Base-by-base conservation (phyloP, 2,113 vertebrate genomes). In the Antechinus flavipes region DNA sequence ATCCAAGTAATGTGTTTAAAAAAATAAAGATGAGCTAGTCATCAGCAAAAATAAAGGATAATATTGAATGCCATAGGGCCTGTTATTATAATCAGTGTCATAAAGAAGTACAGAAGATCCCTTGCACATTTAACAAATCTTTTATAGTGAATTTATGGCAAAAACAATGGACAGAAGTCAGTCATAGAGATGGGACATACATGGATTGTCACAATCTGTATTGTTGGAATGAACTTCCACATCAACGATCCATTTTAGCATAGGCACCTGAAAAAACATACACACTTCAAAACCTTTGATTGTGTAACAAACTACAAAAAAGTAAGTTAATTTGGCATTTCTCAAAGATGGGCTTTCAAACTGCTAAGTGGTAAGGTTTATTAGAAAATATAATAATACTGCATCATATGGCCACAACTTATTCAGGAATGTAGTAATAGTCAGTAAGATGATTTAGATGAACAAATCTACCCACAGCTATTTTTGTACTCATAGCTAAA, bases 401-500 rank as follows among this genome's bases (percentile, higher is more conserved):
- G 50, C 7, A 58, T 56, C 27, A 54, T 91, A 94, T 76, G 56
- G 68, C 93, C 84, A 61, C 2, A 93, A 90, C 91, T 93, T 94
- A 94, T 42, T 84, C 68, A 92, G 42, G n/a, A 25, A 91, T 92
- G 93, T 90, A 91, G 76, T 93, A 58, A 23, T 84, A 94, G 95
- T 53, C 47, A 0, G 0, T 95, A 95, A 91, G 93, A 90, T 91
- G 91, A 95, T 50, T 96, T 42, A 90, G 91, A 26, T 92, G 35
- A 95, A 95, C 89, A 97, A 84, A 96, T 84, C 54, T 42, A 55
- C 91, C 11, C 49, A 95, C 49, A 2, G 76, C 35, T 95, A 58
- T 68, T 94, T 97, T 25, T 91, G n/a, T 84, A 84, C 52, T 95
- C 91, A 93, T 23, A 76, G 91, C 68, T 94, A 50, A 94, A 95